Percentiles rank a stretch among this genome's conserved stretches.
Conservation (phyloP, 2,113 vertebrate genomes). For the Agelaius phoeniceus region DNA sequence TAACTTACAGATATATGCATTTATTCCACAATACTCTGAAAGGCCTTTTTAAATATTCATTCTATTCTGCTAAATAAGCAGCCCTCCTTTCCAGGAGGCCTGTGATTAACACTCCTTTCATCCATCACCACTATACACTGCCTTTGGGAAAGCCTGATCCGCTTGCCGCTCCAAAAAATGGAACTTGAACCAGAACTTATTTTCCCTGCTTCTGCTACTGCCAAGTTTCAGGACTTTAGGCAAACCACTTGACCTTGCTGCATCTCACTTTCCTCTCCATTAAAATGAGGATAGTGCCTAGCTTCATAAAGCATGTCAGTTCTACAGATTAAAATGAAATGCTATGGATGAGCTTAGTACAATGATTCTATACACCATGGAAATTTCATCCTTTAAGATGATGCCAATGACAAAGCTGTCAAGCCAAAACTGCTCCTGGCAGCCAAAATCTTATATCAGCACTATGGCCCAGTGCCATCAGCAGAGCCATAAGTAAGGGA, state of each 20-base stretch:
- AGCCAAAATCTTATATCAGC: conserved; percentile 29
- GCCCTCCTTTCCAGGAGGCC: conserved; percentile 48
- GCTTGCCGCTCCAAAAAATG: background rate
- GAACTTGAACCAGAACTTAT: conserved; percentile 41
- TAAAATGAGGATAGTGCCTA: background rate
- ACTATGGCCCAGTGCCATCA: background rate
- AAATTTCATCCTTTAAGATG: conserved; percentile 15
- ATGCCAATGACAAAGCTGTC: conserved; percentile 33
- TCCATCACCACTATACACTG: background rate
- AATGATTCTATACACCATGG: background rate
- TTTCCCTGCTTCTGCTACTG: background rate
- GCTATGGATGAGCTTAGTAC: background rate
- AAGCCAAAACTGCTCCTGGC: conserved; percentile 25
- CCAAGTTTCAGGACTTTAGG: conserved; percentile 36
- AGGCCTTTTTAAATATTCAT: conserved; percentile 68
- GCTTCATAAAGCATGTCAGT: conserved; percentile 30
- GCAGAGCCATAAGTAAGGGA: background rate
- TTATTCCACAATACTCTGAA: conserved; percentile 62
- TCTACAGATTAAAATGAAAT: conserved; percentile 34
- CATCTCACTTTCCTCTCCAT: conserved; percentile 15
- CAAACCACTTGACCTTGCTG: conserved; percentile 47
- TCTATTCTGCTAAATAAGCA: conserved; percentile 66
- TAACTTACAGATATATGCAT: conserved; percentile 66
- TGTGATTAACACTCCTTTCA: conserved; percentile 51
- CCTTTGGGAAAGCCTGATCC: conserved; percentile 53